These are phyloP conservation scores for Sarcophaga bullata DNA, from an alignment of 1,140 invertebrate species.

Conservation along the genomic window DNA sequence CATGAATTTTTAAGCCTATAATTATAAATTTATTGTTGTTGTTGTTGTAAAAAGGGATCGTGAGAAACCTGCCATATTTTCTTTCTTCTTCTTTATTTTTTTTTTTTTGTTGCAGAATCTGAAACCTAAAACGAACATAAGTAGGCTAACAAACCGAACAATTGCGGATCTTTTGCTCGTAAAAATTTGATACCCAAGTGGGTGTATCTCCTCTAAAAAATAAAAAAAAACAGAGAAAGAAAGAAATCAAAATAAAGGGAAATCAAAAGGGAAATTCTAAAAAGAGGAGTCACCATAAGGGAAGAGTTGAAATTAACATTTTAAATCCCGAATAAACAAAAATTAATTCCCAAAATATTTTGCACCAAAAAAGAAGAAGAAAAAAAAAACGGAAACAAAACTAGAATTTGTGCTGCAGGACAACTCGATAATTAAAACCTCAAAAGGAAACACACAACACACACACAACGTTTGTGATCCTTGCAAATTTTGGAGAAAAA, in stretches of 20 bases:
- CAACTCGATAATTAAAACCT: background rate
- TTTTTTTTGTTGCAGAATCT: background rate
- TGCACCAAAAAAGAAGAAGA: no score
- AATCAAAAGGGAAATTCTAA: no score
- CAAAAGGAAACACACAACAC: background rate
- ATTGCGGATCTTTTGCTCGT: background rate
- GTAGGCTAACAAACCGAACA: background rate
- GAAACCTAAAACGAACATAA: background rate
- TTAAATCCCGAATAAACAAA: no score
- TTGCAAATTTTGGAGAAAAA: background rate
- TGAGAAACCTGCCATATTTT: slow-evolving; percentile 30
- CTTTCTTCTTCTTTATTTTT: background rate
- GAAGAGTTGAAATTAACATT: no score
- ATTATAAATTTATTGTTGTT: slow-evolving; percentile 8
- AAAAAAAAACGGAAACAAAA: no score
- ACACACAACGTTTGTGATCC: background rate
- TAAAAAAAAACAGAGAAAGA: background rate
- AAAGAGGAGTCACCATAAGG: no score
- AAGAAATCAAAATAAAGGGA: no score
- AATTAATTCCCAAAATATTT: no score
- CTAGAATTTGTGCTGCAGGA: no score
- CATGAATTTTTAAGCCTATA: slow-evolving; percentile 28
- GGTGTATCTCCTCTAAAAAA: background rate
- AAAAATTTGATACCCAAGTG: slow-evolving; percentile 12
- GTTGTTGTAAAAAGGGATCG: background rate